phyloP scores from a whole-genome alignment of 2,888 invertebrate species.

The Chalcis sispes region DNA sequence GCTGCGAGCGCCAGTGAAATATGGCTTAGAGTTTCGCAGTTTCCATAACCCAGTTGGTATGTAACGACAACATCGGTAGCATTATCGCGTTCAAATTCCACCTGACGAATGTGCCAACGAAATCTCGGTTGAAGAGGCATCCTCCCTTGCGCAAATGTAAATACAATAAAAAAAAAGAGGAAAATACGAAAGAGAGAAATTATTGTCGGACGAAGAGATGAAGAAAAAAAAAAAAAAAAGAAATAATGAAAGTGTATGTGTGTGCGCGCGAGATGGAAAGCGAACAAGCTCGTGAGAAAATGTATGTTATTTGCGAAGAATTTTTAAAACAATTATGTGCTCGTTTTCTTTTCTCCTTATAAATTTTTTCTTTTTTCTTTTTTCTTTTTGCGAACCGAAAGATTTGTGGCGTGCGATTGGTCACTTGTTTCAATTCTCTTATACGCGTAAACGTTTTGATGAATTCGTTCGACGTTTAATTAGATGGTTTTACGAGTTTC shows the following conservation, averaged over 20 bases:
- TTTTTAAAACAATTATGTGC: no score
- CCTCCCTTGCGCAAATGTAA: slow-evolving; percentile 1
- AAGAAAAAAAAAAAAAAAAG: no score
- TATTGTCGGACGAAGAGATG: no score
- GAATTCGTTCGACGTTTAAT: neutral
- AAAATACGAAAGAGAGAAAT: slow-evolving; percentile 10
- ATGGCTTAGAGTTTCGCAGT: neutral
- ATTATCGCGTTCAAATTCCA: neutral
- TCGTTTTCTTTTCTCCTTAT: no score
- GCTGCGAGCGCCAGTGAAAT: slow-evolving; percentile 22
- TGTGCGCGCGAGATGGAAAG: no score
- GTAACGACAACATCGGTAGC: neutral
- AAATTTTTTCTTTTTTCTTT: neutral
- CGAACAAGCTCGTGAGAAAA: slow-evolving; percentile 2
- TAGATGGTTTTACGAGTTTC: slow-evolving; percentile 8
- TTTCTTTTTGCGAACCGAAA: no score
- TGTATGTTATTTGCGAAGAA: slow-evolving; percentile 2
- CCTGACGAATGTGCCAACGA: neutral
- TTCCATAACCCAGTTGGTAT: neutral
- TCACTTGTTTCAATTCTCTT: no score
- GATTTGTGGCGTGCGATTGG: no score
- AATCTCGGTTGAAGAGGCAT: slow-evolving; percentile 19
- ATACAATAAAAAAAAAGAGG: neutral
- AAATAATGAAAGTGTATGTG: no score
- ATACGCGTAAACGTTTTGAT: neutral